Base-by-base conservation (phyloP, 2,113 vertebrate genomes). In the Erinaceus europaeus region DNA sequence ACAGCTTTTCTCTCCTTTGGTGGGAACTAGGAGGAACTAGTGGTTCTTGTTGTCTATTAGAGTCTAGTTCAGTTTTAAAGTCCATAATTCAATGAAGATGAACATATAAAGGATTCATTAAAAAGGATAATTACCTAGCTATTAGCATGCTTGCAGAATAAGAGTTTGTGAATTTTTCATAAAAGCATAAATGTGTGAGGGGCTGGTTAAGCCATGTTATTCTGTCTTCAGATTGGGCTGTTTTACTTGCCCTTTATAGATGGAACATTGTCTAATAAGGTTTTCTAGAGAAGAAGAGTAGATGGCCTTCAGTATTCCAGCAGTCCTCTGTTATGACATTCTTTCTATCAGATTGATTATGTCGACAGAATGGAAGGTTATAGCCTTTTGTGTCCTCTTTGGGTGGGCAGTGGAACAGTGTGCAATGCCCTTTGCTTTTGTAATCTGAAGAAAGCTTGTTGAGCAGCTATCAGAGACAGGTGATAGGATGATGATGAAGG, bases 121-220 rank as follows among this genome's bases (percentile, higher is more conserved):
- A 75, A 65, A 86, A 93, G 68, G 64, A 38, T 67, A 67, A 94
- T 95, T 93, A 86, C 75, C 76, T 90, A 65, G 36, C 86, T 90
- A 94, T 93, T 83, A 83, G 46, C 71, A 46, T 84, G 57, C 82
- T 91, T 23, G 57, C 48, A 84, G 57, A 75, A 62, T 71, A 74
- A 88, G 71, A 91, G 64, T 50, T 90, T 84, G 90, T 92, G 38
- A 79, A 81, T 90, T 95, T 94, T 88, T 84, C 72, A 91, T 84
- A 62, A 74, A 83, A 55, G 80, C 59, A 2, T 80, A 74, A 36
- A 68, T 86, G 77, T 67, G 21, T 73, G 57, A 74, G 77, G 53
- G 64, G 68, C 62, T 20, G 13, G 52, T 64, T 68, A 91, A 90
- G 80, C 84, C 84, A 86, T 86, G 83, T 52, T 71, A 3, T 61